Percentiles rank a stretch among this genome's conserved stretches.
Conservation (phyloP, 1,140 invertebrate genomes). For the Cydia strobilella region DNA sequence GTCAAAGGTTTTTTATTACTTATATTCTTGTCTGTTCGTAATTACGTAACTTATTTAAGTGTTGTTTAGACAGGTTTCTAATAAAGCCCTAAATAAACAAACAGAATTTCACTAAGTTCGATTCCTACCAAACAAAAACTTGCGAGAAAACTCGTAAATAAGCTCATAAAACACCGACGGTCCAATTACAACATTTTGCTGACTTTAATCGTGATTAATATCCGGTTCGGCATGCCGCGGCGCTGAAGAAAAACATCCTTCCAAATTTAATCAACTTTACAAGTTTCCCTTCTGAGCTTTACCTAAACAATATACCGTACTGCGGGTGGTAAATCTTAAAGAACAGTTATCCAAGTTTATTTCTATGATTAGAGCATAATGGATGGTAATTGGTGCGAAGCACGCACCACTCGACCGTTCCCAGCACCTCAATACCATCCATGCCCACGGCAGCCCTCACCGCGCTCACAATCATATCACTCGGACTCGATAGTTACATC, state of each 20-base stretch:
- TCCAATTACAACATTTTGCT: constrained; percentile 63
- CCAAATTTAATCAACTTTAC: constrained; percentile 34
- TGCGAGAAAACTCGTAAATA: constrained; percentile 65
- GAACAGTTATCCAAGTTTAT: constrained; percentile 40
- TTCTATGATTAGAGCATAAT: constrained; percentile 35
- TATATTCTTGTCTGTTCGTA: not conserved
- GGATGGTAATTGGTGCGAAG: constrained; percentile 38
- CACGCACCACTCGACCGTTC: constrained; percentile 45
- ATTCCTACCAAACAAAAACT: constrained; percentile 57
- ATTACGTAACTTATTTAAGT: not conserved
- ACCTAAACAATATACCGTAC: not conserved
- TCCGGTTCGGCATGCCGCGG: constrained; percentile 40
- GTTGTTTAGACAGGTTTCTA: constrained; percentile 51
- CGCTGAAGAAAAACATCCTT: constrained; percentile 41
- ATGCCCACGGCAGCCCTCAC: constrained; percentile 44
- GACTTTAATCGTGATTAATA: constrained; percentile 69
- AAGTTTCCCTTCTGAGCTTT: constrained; percentile 15
- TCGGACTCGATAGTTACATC: constrained; percentile 69
- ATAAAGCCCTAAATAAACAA: constrained; percentile 59
- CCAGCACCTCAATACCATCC: constrained; percentile 49
- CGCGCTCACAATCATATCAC: constrained; percentile 51
- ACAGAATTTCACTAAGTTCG: constrained; percentile 60
- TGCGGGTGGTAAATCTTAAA: constrained; percentile 16
- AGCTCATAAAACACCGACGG: constrained; percentile 58
- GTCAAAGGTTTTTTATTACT: not conserved